Percentiles rank a stretch among this genome's conserved stretches.
phyloP scores from a whole-genome alignment of 2,113 vertebrate species.

The Paracanthobrama guichenoti region DNA sequence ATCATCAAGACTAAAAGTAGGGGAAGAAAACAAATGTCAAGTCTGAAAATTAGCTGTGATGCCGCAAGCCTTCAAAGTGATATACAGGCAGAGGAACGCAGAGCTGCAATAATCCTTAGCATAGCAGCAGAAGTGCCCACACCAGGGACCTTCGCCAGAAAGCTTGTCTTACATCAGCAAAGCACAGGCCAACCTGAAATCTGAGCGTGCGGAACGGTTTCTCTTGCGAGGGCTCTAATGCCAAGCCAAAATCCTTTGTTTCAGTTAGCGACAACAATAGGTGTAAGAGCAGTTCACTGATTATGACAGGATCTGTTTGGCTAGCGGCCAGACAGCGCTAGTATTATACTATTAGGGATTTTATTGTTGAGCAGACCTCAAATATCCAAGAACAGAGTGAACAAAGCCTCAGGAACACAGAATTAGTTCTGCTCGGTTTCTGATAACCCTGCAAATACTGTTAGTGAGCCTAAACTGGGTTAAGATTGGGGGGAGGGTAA shows the following conservation, averaged over 20 bases:
- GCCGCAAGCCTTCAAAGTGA: conserved; percentile 39
- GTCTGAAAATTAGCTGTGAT: conserved; percentile 43
- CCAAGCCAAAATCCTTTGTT: conserved; percentile 55
- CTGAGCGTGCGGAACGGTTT: conserved; percentile 12
- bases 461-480: neutral
- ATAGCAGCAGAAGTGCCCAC: conserved; percentile 34
- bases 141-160: conserved; percentile 32
- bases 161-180: conserved; percentile 46
- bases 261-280: conserved; percentile 59
- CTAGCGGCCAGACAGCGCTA: conserved; percentile 47
- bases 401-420: conserved; percentile 23
- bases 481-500: neutral
- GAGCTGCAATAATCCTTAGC: conserved; percentile 42
- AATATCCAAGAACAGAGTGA: conserved; percentile 36
- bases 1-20: conserved; percentile 16
- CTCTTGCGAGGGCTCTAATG: conserved; percentile 33
- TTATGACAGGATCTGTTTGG: conserved; percentile 59
- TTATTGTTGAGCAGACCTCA: conserved; percentile 47
- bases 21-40: conserved; percentile 29
- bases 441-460: conserved; percentile 7
- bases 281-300: conserved; percentile 54
- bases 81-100: conserved; percentile 24
- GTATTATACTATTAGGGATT: conserved; percentile 66
- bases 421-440: conserved; percentile 23
- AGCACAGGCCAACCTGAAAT: conserved; percentile 26